phyloP scores from a whole-genome alignment of 2,113 vertebrate species.

The Protomyctophum bolini region DNA sequence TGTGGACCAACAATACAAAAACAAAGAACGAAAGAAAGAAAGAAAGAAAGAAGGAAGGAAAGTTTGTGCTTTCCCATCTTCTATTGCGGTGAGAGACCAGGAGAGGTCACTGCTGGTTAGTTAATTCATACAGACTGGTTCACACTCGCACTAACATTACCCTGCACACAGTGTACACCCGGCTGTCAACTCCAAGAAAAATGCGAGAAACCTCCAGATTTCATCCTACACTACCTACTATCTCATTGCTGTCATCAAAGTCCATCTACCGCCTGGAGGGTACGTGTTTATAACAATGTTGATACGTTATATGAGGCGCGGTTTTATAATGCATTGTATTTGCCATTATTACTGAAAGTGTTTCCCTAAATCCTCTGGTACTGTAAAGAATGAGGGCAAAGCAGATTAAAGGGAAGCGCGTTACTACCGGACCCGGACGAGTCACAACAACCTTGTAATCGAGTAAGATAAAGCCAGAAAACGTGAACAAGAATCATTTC shows the following conservation, averaged over 20 bases:
- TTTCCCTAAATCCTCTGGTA: slow-evolving; percentile 51
- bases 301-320: background rate
- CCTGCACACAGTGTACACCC: slow-evolving; percentile 24
- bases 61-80: too few relatives aligned
- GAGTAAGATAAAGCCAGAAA: slow-evolving; percentile 12
- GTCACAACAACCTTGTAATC: slow-evolving; percentile 24
- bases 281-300: slow-evolving; percentile 30
- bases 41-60: too few relatives aligned
- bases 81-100: slow-evolving; percentile 40
- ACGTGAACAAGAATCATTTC: background rate
- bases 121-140: slow-evolving; percentile 37
- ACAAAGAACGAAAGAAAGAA: too few relatives aligned
- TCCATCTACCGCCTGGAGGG: slow-evolving; percentile 32
- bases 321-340: slow-evolving; percentile 20
- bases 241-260: background rate
- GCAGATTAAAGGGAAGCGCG: slow-evolving; percentile 72
- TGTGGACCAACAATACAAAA: too few relatives aligned
- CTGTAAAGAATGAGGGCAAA: slow-evolving; percentile 73
- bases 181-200: slow-evolving; percentile 50
- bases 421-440: slow-evolving; percentile 57
- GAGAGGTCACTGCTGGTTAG: slow-evolving; percentile 63
- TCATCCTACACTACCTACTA: slow-evolving; percentile 3
- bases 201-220: slow-evolving; percentile 57
- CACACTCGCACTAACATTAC: slow-evolving; percentile 46
- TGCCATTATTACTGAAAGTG: slow-evolving; percentile 25